Evolutionary conservation across 2,888 invertebrate species (phyloP).

Genomic region (Tiliacea citrago): DNA sequence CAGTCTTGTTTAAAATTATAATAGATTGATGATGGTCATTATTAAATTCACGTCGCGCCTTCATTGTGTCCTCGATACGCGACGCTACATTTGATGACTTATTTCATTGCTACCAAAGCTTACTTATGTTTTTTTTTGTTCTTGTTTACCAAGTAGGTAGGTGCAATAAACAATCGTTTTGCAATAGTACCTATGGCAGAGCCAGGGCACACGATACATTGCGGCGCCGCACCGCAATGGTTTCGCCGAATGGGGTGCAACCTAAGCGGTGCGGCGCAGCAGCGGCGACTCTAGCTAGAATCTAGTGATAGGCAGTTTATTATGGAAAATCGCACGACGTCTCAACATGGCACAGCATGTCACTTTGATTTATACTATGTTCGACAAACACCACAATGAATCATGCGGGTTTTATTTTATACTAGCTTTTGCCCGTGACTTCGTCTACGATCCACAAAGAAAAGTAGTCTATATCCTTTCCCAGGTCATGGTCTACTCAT

Average conservation of each 20-base stretch:
- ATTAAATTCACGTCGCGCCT: constrained; percentile 26
- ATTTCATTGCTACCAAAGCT: background rate
- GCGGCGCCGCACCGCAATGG: background rate
- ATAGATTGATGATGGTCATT: background rate
- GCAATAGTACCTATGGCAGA: background rate
- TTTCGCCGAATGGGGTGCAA: background rate
- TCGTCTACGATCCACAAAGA: no score
- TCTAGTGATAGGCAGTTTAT: background rate
- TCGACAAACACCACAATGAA: background rate
- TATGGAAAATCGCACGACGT: background rate
- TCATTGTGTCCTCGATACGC: constrained; percentile 4
- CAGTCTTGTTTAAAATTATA: no score
- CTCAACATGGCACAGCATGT: background rate
- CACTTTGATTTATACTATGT: background rate
- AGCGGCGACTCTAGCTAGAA: background rate
- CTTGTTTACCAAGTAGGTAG: background rate
- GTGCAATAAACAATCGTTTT: background rate
- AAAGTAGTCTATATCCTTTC: no score
- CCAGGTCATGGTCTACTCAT: no score
- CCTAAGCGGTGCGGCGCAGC: no score
- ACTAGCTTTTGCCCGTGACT: no score
- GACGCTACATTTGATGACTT: background rate
- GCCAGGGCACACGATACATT: no score
- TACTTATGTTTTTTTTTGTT: background rate
- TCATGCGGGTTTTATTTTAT: background rate